Evolutionary conservation across 2,888 invertebrate species (phyloP), one percentile per base, ranked within the genome.

Genomic region (Orthosia gothica): DNA sequence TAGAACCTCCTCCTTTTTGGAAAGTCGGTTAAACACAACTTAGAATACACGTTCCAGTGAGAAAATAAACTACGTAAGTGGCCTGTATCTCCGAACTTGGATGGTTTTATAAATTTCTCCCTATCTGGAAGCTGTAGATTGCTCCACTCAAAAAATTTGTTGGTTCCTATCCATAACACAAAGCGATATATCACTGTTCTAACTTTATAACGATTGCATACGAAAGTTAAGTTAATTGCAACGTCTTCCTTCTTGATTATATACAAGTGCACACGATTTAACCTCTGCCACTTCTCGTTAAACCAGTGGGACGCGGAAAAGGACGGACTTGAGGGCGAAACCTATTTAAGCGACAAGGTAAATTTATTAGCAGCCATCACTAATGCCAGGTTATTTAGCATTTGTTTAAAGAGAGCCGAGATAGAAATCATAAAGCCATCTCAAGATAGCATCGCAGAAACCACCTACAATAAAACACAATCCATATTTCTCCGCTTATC

Each of bases 211-310:
- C 67, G 58, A 70, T 70, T 76, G 63, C 64, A 61, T 75, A 76
- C 69, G 59, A 70, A 70, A 75, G 67, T 75, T 50, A 76, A 74
- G 74, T 75, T 84, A 84, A 84, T 83, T 85, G 74, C 81, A 70
- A 52, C 75, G 70, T 81, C 74, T 79, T 76, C 66, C 75, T 73
- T 63, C 69, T 69, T 77, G 79, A 81, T 86, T 79, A 81, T 68
- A 76, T 68, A 70, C 79, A 77, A 76, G 84, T 79, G 72, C 76
- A 86, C 84, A 84, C 84, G 84, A 81, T 72, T 86, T 86, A 81
- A 85, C 85, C 84, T 86, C 61, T 66, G 77, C 73, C 79, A 65
- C 76, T 67, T 69, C 82, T 87, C 87, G 76, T 87, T 84, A 87
- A 81, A 78, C 82, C 78, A 66, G 70, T 69, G 71, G 74, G 74